phyloP scores from a whole-genome alignment of 2,888 invertebrate species.

The Tanypteryx hageni region DNA sequence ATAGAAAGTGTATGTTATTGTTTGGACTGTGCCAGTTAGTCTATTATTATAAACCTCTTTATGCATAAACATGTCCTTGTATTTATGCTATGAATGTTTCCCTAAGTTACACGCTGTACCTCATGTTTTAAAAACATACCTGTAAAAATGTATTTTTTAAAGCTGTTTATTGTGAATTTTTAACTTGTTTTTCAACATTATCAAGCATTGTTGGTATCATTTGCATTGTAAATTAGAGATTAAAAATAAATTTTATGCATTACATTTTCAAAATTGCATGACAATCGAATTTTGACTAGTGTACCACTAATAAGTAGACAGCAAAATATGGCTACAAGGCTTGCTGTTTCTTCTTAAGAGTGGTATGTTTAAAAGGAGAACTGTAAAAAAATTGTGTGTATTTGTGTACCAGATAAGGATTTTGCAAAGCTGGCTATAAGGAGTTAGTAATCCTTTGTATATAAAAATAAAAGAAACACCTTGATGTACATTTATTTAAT shows the following conservation, averaged over 20 bases:
- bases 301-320: not conserved
- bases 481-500: not conserved
- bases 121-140: not conserved
- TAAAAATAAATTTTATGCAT: not conserved
- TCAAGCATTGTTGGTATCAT: not conserved
- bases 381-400: not conserved
- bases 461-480: not conserved
- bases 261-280: slow-evolving; percentile 6
- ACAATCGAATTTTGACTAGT: slow-evolving; percentile 13
- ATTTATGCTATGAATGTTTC: not conserved
- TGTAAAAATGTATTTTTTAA: not conserved
- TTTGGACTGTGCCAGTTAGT: not conserved
- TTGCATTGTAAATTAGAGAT: not conserved
- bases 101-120: not conserved
- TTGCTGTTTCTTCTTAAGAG: not conserved
- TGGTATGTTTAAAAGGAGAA: not conserved
- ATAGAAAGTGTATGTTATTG: not conserved
- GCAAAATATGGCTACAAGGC: not conserved
- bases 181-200: not conserved
- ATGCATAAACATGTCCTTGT: slow-evolving; percentile 10
- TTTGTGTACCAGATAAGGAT: not conserved
- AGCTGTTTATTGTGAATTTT: not conserved
- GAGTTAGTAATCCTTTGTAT: not conserved
- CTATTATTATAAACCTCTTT: not conserved
- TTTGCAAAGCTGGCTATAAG: not conserved